These are phyloP conservation scores for Ecliptopera silaceata DNA, from an alignment of 2,888 invertebrate species.

Conservation along the genomic window DNA sequence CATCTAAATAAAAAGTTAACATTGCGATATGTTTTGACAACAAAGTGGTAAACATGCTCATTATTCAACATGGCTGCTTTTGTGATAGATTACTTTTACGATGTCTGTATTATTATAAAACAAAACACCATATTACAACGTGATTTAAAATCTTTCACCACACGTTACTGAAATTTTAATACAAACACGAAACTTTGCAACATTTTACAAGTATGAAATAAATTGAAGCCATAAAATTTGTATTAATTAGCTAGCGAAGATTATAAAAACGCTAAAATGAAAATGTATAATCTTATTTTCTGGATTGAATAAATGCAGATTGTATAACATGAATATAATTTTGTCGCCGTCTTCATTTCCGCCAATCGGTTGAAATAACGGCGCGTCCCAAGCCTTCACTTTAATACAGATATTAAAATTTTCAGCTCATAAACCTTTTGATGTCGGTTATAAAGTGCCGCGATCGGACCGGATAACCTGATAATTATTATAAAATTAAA, in stretches of 20 bases:
- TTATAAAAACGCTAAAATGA: no score
- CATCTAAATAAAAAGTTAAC: conserved; percentile 13
- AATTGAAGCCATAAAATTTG: no score
- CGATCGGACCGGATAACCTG: conserved; percentile 20
- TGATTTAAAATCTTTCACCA: no score
- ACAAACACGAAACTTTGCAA: no score
- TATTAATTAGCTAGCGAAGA: no score
- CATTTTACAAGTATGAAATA: no score
- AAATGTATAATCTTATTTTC: no score
- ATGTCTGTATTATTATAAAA: neutral
- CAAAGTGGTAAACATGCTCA: conserved; percentile 17
- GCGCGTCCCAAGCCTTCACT: conserved; percentile 2
- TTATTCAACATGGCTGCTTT: conserved; percentile 2
- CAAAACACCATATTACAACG: neutral
- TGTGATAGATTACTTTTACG: conserved; percentile 10
- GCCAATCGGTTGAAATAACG: conserved; percentile 1
- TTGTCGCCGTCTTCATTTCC: neutral
- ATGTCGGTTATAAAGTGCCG: conserved; percentile 22
- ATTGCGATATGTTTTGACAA: conserved; percentile 16
- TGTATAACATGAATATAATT: no score
- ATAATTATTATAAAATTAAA: conserved; percentile 25
- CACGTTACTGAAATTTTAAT: no score
- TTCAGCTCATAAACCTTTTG: conserved; percentile 28
- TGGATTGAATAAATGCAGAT: no score
- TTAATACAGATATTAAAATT: conserved; percentile 20